Evolutionary conservation across 2,888 invertebrate genomes (phyloP).

Genomic region (Drosophila birchii): DNA sequence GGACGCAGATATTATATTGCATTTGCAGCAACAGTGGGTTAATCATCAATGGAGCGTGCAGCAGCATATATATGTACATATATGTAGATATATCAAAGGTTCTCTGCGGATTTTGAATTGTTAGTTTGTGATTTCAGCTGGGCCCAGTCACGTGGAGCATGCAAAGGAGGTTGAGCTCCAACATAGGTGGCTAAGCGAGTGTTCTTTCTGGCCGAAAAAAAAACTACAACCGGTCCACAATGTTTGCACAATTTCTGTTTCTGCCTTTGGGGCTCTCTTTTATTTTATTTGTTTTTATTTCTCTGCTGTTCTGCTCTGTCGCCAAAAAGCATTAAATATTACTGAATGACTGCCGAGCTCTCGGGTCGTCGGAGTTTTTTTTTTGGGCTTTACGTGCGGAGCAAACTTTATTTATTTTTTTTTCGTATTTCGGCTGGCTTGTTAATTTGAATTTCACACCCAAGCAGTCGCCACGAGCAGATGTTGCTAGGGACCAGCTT

Average conservation of each 20-base stretch:
- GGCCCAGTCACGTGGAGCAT: conserved; percentile 23
- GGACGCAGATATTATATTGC: conserved; percentile 41
- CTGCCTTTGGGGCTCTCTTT: conserved; percentile 5
- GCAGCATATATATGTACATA: conserved; percentile 38
- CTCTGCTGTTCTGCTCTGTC: conserved; percentile 53
- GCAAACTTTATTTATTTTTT: conserved; percentile 25
- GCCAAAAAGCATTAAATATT: conserved; percentile 71
- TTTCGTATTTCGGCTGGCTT: conserved; percentile 28
- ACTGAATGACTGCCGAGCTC: conserved; percentile 61
- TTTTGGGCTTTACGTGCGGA: conserved; percentile 63
- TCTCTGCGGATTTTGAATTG: conserved; percentile 27
- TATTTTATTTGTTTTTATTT: conserved; percentile 19
- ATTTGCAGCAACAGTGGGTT: conserved; percentile 43
- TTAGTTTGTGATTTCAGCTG: conserved; percentile 3
- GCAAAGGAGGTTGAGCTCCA: background rate
- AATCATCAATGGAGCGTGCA: conserved; percentile 79
- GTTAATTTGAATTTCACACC: conserved; percentile 79
- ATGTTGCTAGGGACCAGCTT: conserved; percentile 35
- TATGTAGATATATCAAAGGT: background rate
- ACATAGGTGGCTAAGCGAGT: conserved; percentile 15
- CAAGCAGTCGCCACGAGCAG: conserved; percentile 14
- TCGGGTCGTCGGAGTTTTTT: conserved; percentile 38
- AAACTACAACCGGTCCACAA: conserved; percentile 75
- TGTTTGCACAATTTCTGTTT: conserved; percentile 72
- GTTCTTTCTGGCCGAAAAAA: conserved; percentile 44